phyloP scores from a whole-genome alignment of 2,797 vertebrate genomes.

The Argya squamiceps region DNA sequence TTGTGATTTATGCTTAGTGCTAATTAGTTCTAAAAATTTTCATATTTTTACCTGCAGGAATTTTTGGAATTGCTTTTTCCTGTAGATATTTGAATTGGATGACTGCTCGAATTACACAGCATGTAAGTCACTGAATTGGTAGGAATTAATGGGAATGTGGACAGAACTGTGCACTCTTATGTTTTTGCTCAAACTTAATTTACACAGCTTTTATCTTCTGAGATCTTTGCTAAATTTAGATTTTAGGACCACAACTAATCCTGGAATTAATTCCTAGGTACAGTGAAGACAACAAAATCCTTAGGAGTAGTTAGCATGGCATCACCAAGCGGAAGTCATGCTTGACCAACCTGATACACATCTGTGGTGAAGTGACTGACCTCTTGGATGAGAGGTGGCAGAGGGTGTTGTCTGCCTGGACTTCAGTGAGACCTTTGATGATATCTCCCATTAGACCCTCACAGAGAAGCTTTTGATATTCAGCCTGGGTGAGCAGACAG shows the following conservation, averaged over 20 bases:
- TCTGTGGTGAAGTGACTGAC: accelerated
- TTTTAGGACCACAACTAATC: not conserved
- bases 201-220: not conserved
- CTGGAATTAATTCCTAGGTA: not conserved
- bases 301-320: not conserved
- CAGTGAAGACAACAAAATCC: not conserved
- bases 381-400: not conserved
- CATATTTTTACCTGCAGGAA: not conserved
- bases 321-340: not conserved
- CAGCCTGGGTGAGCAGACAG: not conserved
- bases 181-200: not conserved
- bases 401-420: not conserved
- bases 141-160: not conserved
- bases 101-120: not conserved
- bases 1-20: not conserved
- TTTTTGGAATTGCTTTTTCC: not conserved
- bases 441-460: not conserved
- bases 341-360: not conserved
- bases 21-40: not conserved
- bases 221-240: not conserved
- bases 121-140: not conserved
- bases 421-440: not conserved
- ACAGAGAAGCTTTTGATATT: not conserved
- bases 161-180: not conserved
- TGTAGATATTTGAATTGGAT: not conserved